A percentile compares a stretch with the other conserved stretches of the same genome.
These are phyloP conservation scores for Seriola rivoliana DNA, from an alignment of 2,113 vertebrate genomes.

Conservation along the genomic window DNA sequence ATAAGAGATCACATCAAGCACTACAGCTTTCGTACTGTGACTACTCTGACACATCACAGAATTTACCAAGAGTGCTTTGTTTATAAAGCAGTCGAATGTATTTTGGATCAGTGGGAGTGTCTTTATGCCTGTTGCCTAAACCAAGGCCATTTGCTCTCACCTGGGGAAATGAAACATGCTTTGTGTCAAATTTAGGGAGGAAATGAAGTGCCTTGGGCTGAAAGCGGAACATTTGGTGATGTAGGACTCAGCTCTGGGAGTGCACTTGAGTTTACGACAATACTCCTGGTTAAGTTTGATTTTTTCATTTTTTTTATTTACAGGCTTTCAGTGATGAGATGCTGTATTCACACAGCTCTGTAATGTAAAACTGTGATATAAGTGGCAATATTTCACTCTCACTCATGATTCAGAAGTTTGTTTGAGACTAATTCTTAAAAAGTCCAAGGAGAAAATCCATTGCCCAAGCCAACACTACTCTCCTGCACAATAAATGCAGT, in stretches of 20 bases:
- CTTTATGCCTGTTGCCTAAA: constrained; percentile 14
- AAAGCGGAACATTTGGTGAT: constrained; percentile 16
- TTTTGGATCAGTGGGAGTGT: constrained; percentile 21
- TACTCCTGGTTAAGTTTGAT: constrained; percentile 12
- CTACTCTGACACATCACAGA: constrained; percentile 13
- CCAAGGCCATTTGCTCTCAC: constrained; percentile 19
- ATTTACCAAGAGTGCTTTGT: constrained; percentile 35
- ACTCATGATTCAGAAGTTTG: neutral
- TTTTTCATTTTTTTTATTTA: neutral
- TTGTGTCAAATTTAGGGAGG: constrained; percentile 25
- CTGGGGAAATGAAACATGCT: constrained; percentile 23
- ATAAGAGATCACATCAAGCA: constrained; percentile 15
- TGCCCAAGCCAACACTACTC: neutral
- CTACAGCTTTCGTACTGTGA: neutral
- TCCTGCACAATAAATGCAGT: neutral
- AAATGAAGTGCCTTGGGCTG: constrained; percentile 13
- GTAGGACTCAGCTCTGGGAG: constrained; percentile 14
- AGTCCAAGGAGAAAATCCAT: neutral
- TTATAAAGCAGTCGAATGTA: constrained; percentile 27
- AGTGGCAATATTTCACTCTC: neutral
- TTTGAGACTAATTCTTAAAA: neutral
- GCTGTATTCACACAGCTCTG: neutral
- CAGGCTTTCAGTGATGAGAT: neutral
- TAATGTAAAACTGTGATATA: neutral
- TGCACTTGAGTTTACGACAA: constrained; percentile 18